Percentiles rank a stretch among this genome's conserved stretches.
Evolutionary conservation across 2,113 vertebrate species (phyloP).

Genomic region (Gallinago undulata): DNA sequence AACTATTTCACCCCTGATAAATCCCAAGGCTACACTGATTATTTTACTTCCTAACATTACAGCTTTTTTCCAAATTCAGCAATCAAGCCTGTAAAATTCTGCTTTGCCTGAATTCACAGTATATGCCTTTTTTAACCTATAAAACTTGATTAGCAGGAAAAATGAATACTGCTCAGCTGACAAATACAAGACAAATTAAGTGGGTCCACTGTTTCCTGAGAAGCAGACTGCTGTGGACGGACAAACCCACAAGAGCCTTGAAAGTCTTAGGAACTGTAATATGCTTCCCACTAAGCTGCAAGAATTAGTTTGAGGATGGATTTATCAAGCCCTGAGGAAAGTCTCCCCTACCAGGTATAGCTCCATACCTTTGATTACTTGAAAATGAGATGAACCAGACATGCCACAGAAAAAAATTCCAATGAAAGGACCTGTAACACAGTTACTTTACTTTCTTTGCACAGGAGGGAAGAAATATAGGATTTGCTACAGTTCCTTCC

Average conservation of each 20-base stretch:
- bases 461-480: not conserved
- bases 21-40: not conserved
- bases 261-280: not conserved
- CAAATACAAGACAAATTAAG: not conserved
- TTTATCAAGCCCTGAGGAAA: not conserved
- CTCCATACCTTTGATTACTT: not conserved
- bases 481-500: not conserved
- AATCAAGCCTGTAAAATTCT: not conserved
- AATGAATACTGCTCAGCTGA: not conserved
- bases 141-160: not conserved
- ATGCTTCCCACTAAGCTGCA: not conserved
- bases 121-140: not conserved
- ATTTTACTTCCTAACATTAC: not conserved
- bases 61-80: not conserved
- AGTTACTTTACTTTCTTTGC: not conserved
- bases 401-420: not conserved
- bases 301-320: not conserved
- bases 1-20: not conserved
- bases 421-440: not conserved
- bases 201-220: not conserved
- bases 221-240: not conserved
- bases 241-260: not conserved
- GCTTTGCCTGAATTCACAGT: not conserved
- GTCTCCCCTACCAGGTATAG: not conserved
- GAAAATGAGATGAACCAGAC: not conserved